phyloP scores from a whole-genome alignment of 2,113 vertebrate genomes.

The Stercorarius parasiticus region DNA sequence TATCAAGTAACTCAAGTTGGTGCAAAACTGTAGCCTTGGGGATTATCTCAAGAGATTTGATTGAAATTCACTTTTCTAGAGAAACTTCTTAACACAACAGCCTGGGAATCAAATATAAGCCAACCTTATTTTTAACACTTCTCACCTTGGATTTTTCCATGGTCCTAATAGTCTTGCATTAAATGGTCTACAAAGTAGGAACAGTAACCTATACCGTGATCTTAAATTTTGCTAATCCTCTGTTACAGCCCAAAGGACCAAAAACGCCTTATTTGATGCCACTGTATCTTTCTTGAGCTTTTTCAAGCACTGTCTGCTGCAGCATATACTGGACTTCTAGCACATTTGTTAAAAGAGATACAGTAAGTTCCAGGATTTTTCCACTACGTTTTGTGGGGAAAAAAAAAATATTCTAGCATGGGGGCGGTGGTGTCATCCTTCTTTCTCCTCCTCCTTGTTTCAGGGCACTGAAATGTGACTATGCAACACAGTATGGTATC shows the following conservation, averaged over 20 bases:
- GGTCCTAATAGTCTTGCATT: not conserved
- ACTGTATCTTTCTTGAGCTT: not conserved
- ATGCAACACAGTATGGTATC: not conserved
- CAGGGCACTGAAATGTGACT: not conserved
- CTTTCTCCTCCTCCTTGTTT: not conserved
- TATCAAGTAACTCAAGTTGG: not conserved
- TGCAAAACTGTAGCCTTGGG: constrained; percentile 1
- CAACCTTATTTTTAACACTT: not conserved
- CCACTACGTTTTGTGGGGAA: not conserved
- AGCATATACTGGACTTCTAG: not conserved
- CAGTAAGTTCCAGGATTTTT: not conserved
- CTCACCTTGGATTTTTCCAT: not conserved
- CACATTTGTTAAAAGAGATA: not conserved
- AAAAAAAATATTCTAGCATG: not conserved
- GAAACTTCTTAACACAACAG: not conserved
- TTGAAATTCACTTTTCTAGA: constrained; percentile 32
- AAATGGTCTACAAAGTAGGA: not conserved
- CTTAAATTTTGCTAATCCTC: constrained; percentile 1
- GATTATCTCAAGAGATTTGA: constrained; percentile 45
- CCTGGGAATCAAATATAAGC: not conserved
- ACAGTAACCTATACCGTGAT: not conserved
- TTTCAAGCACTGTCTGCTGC: not conserved
- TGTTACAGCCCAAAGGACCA: not conserved
- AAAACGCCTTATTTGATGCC: not conserved
- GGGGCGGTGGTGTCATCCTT: not conserved